Base-by-base conservation (phyloP, 2,113 vertebrate genomes). In the Siphamia tubifer region DNA sequence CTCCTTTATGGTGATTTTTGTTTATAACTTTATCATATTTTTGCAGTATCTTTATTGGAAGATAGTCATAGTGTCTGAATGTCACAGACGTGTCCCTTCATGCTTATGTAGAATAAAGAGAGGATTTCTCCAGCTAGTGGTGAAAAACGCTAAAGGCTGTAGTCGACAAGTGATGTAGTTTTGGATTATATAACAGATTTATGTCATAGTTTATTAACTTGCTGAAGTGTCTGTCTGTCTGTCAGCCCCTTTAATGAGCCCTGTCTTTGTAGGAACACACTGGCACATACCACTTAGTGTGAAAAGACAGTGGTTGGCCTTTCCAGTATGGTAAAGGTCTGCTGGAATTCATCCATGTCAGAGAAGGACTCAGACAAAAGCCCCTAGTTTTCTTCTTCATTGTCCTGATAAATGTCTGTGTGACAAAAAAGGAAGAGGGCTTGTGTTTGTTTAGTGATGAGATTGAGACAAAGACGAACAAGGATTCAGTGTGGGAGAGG, bases 111-210 rank as follows among this genome's bases (percentile, higher is more conserved):
- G 11, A 52, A 34, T 3, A 31, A 1, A 25, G 27, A 23, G 23
- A 35, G 28, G n/a, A n/a, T n/a, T n/a, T n/a, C n/a, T 47, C 16
- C 16, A 40, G 9, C 0, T 58, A 7, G 4, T 23, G 24, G 2
- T 15, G 21, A 35, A 58, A 60, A 38, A 52, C 15, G 24, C 31
- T 25, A 17, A 4, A 8, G 17, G 20, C 32, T 21, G 6, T 4
- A 15, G 40, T 56, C 20, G 54, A 31, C 8, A 68, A 69, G 16
- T 49, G n/a, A 56, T 63, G 23, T 35, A 11, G 7, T 55, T 48
- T 52, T 56, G 31, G 17, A 70, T 79, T 73, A 44, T 23, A 19
- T 81, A 79, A 84, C 43, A 43, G 19, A 54, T 72, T 72, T 48
- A 56, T 82, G 44, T 73, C 68, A 70, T 47, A 45, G 62, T 36